phyloP scores from a whole-genome alignment of 2,797 vertebrate genomes.

The Labeo calbasu region DNA sequence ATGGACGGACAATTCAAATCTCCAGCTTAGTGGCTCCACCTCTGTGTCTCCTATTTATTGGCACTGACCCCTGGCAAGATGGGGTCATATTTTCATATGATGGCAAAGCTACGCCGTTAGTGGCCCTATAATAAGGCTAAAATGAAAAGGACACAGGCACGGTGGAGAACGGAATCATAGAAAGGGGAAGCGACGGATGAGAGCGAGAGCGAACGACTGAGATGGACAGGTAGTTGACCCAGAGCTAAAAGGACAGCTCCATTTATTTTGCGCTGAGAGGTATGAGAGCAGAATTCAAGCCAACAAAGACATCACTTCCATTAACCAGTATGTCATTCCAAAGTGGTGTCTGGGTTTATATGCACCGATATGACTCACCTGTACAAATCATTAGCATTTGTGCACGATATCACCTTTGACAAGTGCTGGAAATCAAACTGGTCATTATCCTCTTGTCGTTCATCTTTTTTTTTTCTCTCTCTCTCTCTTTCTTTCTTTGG shows the following conservation, averaged over 20 bases:
- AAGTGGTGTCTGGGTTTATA: slow-evolving; percentile 15
- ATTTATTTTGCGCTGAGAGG: slow-evolving; percentile 43
- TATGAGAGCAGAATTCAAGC: slow-evolving; percentile 35
- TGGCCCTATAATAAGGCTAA: slow-evolving; percentile 74
- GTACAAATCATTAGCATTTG: slow-evolving; percentile 23
- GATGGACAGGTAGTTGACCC: slow-evolving; percentile 35
- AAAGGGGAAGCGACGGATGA: slow-evolving; percentile 32
- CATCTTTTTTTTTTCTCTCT: neutral
- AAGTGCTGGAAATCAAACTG: slow-evolving; percentile 30
- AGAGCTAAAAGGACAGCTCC: slow-evolving; percentile 51
- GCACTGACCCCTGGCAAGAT: slow-evolving; percentile 74
- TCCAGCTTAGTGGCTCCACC: slow-evolving; percentile 70
- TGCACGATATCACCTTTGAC: neutral
- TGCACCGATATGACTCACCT: slow-evolving; percentile 17
- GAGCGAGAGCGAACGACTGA: slow-evolving; percentile 4
- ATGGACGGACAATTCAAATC: slow-evolving; percentile 79
- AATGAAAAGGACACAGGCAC: slow-evolving; percentile 70
- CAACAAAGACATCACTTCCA: slow-evolving; percentile 31
- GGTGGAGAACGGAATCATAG: slow-evolving; percentile 16
- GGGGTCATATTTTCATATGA: slow-evolving; percentile 84
- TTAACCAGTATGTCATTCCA: slow-evolving; percentile 18
- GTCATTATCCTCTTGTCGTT: slow-evolving; percentile 18
- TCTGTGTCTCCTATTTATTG: slow-evolving; percentile 82
- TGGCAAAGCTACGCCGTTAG: slow-evolving; percentile 76
- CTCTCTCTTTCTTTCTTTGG: neutral